Conservation (phyloP, 92 coral and sea anemone genomes). For the Desmophyllum pertusum region DNA sequence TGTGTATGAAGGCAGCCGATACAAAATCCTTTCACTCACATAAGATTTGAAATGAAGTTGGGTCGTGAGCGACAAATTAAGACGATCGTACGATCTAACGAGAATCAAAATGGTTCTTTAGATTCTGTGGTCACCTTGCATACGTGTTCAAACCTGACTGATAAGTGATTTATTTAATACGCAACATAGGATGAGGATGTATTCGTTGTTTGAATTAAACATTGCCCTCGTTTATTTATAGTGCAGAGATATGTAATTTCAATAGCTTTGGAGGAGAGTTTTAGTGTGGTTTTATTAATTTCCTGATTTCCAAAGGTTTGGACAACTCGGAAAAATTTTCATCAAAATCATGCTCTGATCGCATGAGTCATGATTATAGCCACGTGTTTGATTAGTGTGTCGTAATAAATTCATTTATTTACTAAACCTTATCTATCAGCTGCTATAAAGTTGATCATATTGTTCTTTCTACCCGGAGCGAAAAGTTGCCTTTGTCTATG, state of each 20-base stretch:
- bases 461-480: not conserved
- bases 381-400: conserved; percentile 5
- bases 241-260: not conserved
- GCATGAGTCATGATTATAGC: not conserved
- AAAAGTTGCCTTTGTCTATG: no score
- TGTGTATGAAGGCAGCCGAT: no score
- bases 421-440: no score
- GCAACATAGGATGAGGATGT: no score
- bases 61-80: no score
- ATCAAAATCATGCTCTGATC: not conserved
- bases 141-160: conserved; percentile 31
- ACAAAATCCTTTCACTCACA: no score
- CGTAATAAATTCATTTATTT: not conserved
- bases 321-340: not conserved
- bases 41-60: no score
- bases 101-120: conserved; percentile 12
- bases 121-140: not conserved
- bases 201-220: not conserved
- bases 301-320: not conserved
- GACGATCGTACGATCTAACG: no score
- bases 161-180: no score
- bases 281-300: not conserved
- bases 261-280: not conserved
- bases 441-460: not conserved
- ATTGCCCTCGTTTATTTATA: not conserved